phyloP scores from a whole-genome alignment of 2,888 invertebrate genomes.

The Cylindroiulus punctatus region DNA sequence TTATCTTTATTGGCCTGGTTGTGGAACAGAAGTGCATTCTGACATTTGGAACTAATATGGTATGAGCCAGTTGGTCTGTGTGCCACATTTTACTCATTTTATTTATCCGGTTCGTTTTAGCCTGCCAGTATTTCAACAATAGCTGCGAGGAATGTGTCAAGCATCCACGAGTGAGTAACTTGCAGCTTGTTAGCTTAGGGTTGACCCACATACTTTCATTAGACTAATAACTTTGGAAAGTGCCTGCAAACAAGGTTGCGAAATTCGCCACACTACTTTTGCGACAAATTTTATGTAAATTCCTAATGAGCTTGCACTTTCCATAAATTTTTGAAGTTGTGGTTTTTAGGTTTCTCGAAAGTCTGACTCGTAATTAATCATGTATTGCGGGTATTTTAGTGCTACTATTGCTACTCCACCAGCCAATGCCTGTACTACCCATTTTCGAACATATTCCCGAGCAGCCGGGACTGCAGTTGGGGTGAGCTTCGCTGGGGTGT shows the following conservation, averaged over 20 bases:
- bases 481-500: slow-evolving; percentile 58
- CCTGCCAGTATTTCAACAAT: slow-evolving; percentile 50
- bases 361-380: background rate
- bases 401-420: slow-evolving; percentile 58
- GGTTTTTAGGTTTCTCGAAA: background rate
- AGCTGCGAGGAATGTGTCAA: slow-evolving; percentile 52
- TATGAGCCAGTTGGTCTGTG: too few species aligned
- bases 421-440: slow-evolving; percentile 57
- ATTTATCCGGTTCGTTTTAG: background rate
- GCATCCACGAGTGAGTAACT: background rate
- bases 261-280: background rate
- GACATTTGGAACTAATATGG: too few species aligned
- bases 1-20: too few species aligned
- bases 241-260: too few species aligned
- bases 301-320: too few species aligned
- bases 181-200: background rate
- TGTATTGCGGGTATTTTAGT: slow-evolving; percentile 53
- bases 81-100: background rate
- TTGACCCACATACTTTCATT: background rate
- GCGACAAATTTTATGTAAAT: too few species aligned
- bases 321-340: background rate
- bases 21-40: too few species aligned
- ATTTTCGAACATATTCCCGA: slow-evolving; percentile 55
- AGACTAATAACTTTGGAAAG: background rate
- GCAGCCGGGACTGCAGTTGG: slow-evolving; percentile 54